Evolutionary conservation across 2,113 vertebrate species (phyloP).

Genomic region (Hippopotamus amphibius): DNA sequence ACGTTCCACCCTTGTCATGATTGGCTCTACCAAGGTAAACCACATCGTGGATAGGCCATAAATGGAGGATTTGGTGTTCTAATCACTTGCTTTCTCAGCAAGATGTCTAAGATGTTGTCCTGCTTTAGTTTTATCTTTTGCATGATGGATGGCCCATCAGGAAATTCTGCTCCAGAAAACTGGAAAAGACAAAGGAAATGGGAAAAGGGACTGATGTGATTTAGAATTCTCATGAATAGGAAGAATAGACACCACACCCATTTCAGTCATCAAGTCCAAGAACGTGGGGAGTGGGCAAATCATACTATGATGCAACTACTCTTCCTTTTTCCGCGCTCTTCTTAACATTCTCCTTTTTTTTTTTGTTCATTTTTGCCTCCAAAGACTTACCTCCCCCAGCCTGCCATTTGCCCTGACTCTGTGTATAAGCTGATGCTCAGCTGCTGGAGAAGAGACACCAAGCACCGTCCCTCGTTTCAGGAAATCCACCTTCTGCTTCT

Average conservation of each 20-base stretch:
- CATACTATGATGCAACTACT: not conserved
- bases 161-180: not conserved
- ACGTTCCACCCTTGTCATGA: not conserved
- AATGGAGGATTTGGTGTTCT: not conserved
- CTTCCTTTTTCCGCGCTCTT: not conserved
- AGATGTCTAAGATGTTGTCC: not conserved
- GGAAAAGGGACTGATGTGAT: no score
- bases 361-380: slow-evolving; percentile 42
- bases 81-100: not conserved
- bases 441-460: slow-evolving; percentile 98
- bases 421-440: slow-evolving; percentile 96
- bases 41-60: not conserved
- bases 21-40: not conserved
- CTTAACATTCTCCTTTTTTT: not conserved
- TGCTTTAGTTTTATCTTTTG: not conserved
- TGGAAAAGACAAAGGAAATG: not conserved
- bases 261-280: not conserved
- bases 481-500: slow-evolving; percentile 92
- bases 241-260: accelerated
- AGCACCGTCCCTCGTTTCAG: slow-evolving; percentile 95
- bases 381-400: slow-evolving; percentile 95
- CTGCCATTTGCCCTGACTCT: slow-evolving; percentile 92
- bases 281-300: not conserved
- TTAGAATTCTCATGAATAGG: not conserved
- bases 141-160: not conserved